Base-by-base conservation (phyloP, 2,888 invertebrate species). In the Smittia aterrima region DNA sequence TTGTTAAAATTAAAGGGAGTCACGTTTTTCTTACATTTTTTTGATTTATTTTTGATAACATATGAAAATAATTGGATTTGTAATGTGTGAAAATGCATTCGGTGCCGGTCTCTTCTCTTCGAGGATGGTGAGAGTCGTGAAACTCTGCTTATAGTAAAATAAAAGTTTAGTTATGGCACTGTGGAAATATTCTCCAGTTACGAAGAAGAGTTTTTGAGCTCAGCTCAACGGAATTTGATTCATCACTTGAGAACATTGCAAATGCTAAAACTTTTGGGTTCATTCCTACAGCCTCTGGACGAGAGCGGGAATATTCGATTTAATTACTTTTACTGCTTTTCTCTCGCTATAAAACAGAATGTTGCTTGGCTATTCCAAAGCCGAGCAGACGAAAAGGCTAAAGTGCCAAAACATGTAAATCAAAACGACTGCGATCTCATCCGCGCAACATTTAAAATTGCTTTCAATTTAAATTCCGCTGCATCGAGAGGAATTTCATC, bases 1-100 rank as follows among this genome's bases (percentile, higher is more conserved):
- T n/a, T 24, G 24, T 4, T 1, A 58, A 62, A 73, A 73, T 32
- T 40, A 27, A 73, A 73, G 22, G 64, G 9, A 73, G 72, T 73
- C 72, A 73, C 72, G 72, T 73, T 73, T n/a, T 73, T 73, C 64
- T 40, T 20, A 18, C 7, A 73, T 73, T 62, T n/a, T 62, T 62
- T 73, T 62, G 72, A 62, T 73, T 73, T 73, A 73, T 73, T 62
- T 73, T 73, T 72, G 72, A 72, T 72, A 72, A 72, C 72, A 58
- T 68, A 67, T 70, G 58, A 72, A 70, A 70, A 70, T 70, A 70
- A 70, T 70, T 70, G 70, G 70, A 38, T 32, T 25, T 53, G 53
- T 70, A 70, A 72, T 72, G 72, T 72, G 72, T 72, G 72, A 72
- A 72, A 62, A 27, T 53, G 16, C 53, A 53, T 53, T 53, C 18